A percentile compares a stretch with the other conserved stretches of the same genome.
These are phyloP conservation scores for Pelochelys cantorii DNA, from an alignment of 2,797 vertebrate species.

Conservation along the genomic window DNA sequence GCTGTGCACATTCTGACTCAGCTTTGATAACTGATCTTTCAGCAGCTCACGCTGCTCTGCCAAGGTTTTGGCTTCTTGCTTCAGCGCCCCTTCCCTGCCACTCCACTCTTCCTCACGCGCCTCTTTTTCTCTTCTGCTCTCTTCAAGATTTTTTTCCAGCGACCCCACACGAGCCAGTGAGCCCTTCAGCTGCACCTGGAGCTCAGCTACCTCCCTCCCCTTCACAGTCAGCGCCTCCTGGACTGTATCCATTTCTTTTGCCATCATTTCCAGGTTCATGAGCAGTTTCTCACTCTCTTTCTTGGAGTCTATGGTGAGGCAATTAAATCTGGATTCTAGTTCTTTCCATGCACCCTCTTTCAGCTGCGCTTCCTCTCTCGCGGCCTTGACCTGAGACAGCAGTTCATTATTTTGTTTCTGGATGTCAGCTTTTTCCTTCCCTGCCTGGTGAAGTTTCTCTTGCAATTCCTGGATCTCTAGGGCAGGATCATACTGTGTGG, in stretches of 20 bases:
- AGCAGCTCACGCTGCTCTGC: constrained; percentile 81
- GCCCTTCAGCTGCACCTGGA: constrained; percentile 85
- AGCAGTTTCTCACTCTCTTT: constrained; percentile 80
- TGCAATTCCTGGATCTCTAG: constrained; percentile 85
- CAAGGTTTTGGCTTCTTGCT: constrained; percentile 76
- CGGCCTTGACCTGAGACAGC: constrained; percentile 78
- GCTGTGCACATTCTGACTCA: constrained; percentile 82
- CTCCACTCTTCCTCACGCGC: constrained; percentile 78
- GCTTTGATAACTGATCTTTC: constrained; percentile 81
- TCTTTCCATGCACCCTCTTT: constrained; percentile 82
- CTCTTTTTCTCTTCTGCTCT: constrained; percentile 61
- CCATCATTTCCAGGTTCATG: constrained; percentile 76
- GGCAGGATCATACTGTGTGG: constrained; percentile 80
- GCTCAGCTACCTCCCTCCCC: constrained; percentile 83
- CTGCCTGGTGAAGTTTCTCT: constrained; percentile 86
- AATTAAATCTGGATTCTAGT: constrained; percentile 75
- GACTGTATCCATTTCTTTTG: constrained; percentile 76
- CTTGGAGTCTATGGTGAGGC: constrained; percentile 71
- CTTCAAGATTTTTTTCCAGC: constrained; percentile 77
- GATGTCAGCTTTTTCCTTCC: constrained; percentile 82
- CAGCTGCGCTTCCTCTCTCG: constrained; percentile 81
- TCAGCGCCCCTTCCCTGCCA: constrained; percentile 76
- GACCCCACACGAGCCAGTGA: constrained; percentile 74
- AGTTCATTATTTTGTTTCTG: constrained; percentile 78
- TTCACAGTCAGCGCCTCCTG: constrained; percentile 79